Conservation (phyloP, 2,797 vertebrate species). For the Chaetodon trifasciatus region DNA sequence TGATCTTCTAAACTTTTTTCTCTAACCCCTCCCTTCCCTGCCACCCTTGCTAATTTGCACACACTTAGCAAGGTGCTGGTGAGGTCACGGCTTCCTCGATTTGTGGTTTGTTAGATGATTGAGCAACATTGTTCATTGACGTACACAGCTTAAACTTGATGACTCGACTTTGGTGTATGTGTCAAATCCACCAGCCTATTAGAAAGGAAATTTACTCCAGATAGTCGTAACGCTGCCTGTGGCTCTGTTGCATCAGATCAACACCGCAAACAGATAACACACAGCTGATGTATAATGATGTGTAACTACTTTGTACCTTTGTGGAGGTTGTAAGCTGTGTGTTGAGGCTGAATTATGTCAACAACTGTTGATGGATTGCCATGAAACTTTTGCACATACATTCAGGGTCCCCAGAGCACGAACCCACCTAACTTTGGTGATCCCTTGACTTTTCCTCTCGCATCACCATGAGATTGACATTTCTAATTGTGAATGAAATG, state of each 20-base stretch:
- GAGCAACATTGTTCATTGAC: constrained; percentile 78
- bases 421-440: no score
- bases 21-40: not conserved
- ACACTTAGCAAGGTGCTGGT: constrained; percentile 25
- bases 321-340: not conserved
- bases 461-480: not conserved
- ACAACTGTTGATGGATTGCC: not conserved
- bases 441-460: not conserved
- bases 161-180: constrained; percentile 68
- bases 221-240: not conserved
- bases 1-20: not conserved
- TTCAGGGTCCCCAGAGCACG: not conserved
- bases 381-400: not conserved
- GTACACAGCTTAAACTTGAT: constrained; percentile 64
- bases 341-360: not conserved
- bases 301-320: not conserved
- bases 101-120: constrained; percentile 74
- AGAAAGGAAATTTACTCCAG: constrained; percentile 7
- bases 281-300: not conserved
- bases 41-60: constrained; percentile 10
- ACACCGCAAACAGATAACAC: not conserved
- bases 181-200: not conserved
- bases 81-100: constrained; percentile 64
- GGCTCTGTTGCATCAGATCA: constrained; percentile 21
- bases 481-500: not conserved